Base-by-base conservation (phyloP, 1,140 invertebrate species). In the Sminthurinus signatus region DNA sequence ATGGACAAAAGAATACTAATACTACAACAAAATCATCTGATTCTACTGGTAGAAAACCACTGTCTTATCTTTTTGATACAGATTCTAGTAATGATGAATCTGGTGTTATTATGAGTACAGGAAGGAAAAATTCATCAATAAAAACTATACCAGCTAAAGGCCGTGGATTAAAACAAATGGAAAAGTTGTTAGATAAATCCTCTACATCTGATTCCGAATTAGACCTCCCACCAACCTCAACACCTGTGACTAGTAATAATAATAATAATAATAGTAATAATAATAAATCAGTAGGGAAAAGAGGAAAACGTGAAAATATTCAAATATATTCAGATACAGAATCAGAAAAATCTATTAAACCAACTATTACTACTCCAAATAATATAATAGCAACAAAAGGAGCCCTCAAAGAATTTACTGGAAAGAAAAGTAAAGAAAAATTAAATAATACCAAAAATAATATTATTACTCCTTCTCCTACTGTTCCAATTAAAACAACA, bases 351-450 rank as follows among this genome's bases (percentile, higher is more conserved):
- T 43, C 81, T 81, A 72, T 78, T 5, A 54, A 14, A 12, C 17
- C 10, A 27, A 23, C 12, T 12, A 28, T 79, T 58, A 78, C 78
- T 46, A 78, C 79, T 25, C 83, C 80, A 5, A 60, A 36, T n/a
- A 60, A 19, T 27, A 29, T 60, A 2, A 63, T 82, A 57, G 81
- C 87, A 63, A 91, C 88, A 2, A 91, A 91, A 78, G 88, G 86
- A 12, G 86, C 88, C 12, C 84, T 90, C 68, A 91, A 91, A 76
- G 86, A 89, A 71, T 91, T 91, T 66, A 81, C 82, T 4, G 77
- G 75, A 0, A 75, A 68, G 32, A 72, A 52, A 29, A 58, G 50
- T 28, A 14, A 64, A 46, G 55, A 14, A 4, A 29, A 29, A 29
- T 14, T 23, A 5, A 48, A 8, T 25, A 42, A 42, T 42, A 50